Evolutionary conservation across 2,888 invertebrate species (phyloP), one percentile per base, ranked within the genome.

Genomic region (Mesopsocus fuscifrons): DNA sequence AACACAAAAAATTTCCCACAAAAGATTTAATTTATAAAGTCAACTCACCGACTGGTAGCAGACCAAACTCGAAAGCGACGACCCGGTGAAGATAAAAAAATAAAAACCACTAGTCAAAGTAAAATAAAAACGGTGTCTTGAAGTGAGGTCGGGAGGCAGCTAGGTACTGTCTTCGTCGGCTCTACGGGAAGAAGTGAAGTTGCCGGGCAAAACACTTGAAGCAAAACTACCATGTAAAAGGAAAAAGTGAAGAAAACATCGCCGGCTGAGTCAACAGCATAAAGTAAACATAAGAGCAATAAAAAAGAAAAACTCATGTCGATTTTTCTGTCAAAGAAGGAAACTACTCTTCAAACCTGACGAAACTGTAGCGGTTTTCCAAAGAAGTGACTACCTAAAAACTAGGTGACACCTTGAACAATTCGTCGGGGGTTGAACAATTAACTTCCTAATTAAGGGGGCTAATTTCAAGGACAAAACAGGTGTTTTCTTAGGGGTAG

Each of bases 201-300:
- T 21, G 20, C 15, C 20, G 20, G 21, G 20, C 16, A 20, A 38
- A 38, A 20, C n/a, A n/a, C n/a, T n/a, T n/a, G n/a, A n/a, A n/a
- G n/a, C n/a, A n/a, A 38, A 38, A 38, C 38, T 38, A 38, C 38
- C 38, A 20, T 20, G 38, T 20, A 18, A 15, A 38, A 38, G 38
- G 21, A 38, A 38, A 38, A n/a, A 38, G 17, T 16, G 33, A 9
- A 33, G 17, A 33, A 33, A 33, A 33, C 33, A 17, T 33, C 33
- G 17, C 33, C 33, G 33, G 11, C 8, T 26, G 8, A 26, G 26
- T 26, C 38, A 38, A 38, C 38, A 21, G 15, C 38, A 38, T 38
- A 38, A 20, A 38, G 38, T 38, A 38, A 38, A 11, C 38, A 38
- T 38, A 18, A 15, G 38, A 18, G 38, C 38, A 38, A 38, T 18